Evolutionary conservation across 2,113 vertebrate species (phyloP).

Genomic region (Ailurus styani): DNA sequence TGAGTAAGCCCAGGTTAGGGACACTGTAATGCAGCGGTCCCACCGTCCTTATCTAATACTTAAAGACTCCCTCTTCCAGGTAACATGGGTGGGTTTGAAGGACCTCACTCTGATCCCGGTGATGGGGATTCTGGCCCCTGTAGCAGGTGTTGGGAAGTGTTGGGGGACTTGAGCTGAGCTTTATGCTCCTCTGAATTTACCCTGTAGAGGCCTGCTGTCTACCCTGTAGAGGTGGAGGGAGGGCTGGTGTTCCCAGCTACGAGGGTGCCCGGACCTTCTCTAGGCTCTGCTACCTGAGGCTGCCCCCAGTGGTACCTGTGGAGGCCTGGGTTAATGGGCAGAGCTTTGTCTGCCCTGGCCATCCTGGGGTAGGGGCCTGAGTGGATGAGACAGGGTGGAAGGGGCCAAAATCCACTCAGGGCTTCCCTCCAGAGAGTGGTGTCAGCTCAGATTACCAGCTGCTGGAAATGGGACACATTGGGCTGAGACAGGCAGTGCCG

Average conservation of each 20-base stretch:
- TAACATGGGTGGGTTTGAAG: not conserved
- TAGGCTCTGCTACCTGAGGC: not conserved
- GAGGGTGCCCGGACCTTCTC: not conserved
- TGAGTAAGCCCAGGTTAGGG: not conserved
- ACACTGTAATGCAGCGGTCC: accelerated
- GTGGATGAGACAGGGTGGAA: not conserved
- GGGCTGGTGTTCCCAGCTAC: not conserved
- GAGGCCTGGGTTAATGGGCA: not conserved
- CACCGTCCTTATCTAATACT: not conserved
- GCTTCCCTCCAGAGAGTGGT: not conserved
- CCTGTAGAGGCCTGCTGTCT: not conserved
- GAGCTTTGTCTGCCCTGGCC: not conserved
- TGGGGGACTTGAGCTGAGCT: not conserved
- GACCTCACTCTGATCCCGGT: not conserved
- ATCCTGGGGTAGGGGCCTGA: not conserved
- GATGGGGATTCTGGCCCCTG: not conserved
- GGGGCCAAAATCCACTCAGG: not conserved
- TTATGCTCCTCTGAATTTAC: not conserved
- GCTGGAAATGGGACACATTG: not conserved
- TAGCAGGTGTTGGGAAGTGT: not conserved
- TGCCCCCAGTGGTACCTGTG: too few relatives aligned
- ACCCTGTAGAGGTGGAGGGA: too few relatives aligned
- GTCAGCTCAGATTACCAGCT: not conserved
- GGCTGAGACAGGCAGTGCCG: not conserved
- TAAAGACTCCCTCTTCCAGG: not conserved